Conservation (phyloP, 2,888 invertebrate species). For the Drosophila macrospina region DNA sequence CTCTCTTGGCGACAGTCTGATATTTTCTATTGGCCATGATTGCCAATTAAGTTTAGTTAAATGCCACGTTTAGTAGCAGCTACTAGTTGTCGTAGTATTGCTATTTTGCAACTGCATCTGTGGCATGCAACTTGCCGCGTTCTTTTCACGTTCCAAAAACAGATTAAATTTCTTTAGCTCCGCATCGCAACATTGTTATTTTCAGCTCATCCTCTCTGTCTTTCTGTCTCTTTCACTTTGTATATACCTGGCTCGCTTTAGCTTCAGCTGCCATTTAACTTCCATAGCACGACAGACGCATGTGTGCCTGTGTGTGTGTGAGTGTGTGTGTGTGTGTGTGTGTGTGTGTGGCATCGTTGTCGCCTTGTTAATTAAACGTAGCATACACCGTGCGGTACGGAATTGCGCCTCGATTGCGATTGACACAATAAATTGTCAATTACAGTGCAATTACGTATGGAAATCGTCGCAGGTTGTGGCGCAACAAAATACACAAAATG, state of each 20-base stretch:
- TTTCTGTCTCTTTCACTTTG: not conserved
- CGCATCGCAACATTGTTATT: constrained; percentile 18
- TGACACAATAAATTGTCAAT: constrained; percentile 83
- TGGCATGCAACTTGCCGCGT: constrained; percentile 15
- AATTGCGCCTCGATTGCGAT: constrained; percentile 78
- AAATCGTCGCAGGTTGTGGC: constrained; percentile 65
- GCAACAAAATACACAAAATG: constrained; percentile 35
- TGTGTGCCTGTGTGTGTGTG: constrained; percentile 35
- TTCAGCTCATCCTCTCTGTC: constrained; percentile 2
- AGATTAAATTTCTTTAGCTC: constrained; percentile 67
- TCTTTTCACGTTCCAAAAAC: constrained; percentile 38
- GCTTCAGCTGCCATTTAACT: constrained; percentile 4
- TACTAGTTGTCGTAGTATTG: no score
- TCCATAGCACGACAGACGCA: not conserved
- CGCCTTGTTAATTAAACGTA: constrained; percentile 79
- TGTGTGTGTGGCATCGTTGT: constrained; percentile 64
- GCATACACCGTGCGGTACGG: constrained; percentile 66
- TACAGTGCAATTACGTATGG: constrained; percentile 82
- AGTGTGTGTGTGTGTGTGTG: not conserved
- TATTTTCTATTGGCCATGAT: constrained; percentile 4
- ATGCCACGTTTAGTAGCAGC: constrained; percentile 3
- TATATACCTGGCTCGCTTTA: not conserved
- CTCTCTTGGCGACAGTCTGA: not conserved
- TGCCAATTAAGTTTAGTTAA: constrained; percentile 25
- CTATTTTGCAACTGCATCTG: constrained; percentile 6